Conservation (phyloP, 2,113 vertebrate genomes). For the Myocastor coypus region DNA sequence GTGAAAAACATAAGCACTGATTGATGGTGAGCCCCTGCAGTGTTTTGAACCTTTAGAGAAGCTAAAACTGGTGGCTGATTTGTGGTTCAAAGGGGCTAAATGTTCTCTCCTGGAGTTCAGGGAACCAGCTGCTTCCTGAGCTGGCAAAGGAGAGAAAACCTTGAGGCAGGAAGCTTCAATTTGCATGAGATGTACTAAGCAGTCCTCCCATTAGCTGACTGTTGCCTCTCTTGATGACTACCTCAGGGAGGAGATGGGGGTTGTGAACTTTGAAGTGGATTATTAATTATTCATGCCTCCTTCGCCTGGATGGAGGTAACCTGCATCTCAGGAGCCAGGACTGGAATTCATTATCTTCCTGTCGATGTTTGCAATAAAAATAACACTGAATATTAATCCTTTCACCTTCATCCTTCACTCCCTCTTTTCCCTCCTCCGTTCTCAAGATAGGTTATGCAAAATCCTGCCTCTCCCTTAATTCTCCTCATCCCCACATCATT, state of each 20-base stretch:
- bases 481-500: constrained; percentile 48
- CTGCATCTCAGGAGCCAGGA: constrained; percentile 79
- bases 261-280: constrained; percentile 82
- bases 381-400: constrained; percentile 82
- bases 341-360: constrained; percentile 84
- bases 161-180: constrained; percentile 67
- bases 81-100: constrained; percentile 69
- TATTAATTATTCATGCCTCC: constrained; percentile 85
- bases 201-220: constrained; percentile 77
- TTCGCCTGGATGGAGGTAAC: constrained; percentile 76
- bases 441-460: constrained; percentile 57
- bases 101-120: constrained; percentile 66
- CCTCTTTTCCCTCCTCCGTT: constrained; percentile 58
- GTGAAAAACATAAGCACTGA: constrained; percentile 49
- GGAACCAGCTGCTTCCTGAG: constrained; percentile 54
- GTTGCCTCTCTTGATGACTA: constrained; percentile 78
- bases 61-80: constrained; percentile 39
- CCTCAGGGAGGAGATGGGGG: constrained; percentile 77
- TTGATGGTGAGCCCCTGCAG: constrained; percentile 18
- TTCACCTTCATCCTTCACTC: constrained; percentile 71
- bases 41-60: constrained; percentile 71
- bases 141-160: constrained; percentile 65
- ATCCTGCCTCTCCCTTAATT: constrained; percentile 62
- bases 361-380: constrained; percentile 82
- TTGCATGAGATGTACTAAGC: constrained; percentile 76